phyloP scores from a whole-genome alignment of 1,140 invertebrate species.

The Ceratina japonica region DNA sequence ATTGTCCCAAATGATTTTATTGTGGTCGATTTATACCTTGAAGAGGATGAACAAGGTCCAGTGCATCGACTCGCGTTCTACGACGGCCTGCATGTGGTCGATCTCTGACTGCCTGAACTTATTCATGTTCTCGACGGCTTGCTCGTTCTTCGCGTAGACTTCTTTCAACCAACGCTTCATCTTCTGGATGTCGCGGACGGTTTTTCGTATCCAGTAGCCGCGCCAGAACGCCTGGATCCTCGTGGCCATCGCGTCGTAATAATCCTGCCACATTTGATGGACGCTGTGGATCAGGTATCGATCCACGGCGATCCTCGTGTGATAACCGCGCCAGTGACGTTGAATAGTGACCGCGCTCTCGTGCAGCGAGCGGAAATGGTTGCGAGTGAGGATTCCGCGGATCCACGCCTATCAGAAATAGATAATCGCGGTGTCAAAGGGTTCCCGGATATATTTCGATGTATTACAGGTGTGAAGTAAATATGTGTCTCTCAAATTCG shows the following conservation, averaged over 20 bases:
- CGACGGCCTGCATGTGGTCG: background rate
- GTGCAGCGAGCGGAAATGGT: constrained; percentile 59
- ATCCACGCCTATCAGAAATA: constrained; percentile 61
- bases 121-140: constrained; percentile 53
- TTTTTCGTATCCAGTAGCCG: constrained; percentile 60
- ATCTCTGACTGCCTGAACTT: constrained; percentile 55
- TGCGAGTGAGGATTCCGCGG: constrained; percentile 62
- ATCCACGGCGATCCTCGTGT: constrained; percentile 31
- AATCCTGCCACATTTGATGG: constrained; percentile 54
- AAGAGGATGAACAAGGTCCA: constrained; percentile 66
- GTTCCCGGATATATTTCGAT: too few relatives aligned
- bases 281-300: constrained; percentile 44
- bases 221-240: constrained; percentile 68
- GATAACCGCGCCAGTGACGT: constrained; percentile 64
- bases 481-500: too few relatives aligned
- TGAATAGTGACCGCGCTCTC: constrained; percentile 58
- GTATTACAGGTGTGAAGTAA: too few relatives aligned
- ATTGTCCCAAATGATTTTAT: too few relatives aligned
- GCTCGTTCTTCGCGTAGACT: constrained; percentile 53
- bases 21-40: constrained; percentile 46
- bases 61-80: constrained; percentile 60
- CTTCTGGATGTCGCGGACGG: constrained; percentile 45
- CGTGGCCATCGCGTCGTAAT: constrained; percentile 57
- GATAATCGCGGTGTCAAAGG: too few relatives aligned
- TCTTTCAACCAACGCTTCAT: constrained; percentile 49